These are phyloP conservation scores for Agyllia agylla DNA, from an alignment of 2,888 invertebrate genomes.

Conservation along the genomic window DNA sequence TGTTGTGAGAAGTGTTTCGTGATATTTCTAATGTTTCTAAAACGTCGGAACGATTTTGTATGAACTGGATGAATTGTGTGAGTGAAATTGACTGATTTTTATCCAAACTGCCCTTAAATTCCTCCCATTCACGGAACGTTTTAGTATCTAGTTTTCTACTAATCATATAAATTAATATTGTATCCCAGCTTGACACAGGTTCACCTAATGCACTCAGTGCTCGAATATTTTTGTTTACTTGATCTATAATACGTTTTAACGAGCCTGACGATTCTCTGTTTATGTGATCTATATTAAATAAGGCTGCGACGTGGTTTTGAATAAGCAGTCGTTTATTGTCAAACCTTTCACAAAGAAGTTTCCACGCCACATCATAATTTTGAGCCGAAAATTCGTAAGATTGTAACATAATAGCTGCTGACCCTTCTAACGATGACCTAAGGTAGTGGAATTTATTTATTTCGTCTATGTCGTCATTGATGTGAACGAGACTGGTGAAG, in stretches of 20 bases:
- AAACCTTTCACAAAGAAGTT: constrained; percentile 1
- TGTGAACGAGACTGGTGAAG: background rate
- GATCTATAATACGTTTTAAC: constrained; percentile 5
- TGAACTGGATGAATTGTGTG: background rate
- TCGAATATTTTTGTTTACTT: constrained; percentile 12
- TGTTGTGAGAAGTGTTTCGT: background rate
- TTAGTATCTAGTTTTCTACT: constrained; percentile 72
- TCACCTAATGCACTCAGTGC: constrained; percentile 13
- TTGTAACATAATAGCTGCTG: background rate
- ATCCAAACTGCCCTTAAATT: constrained; percentile 59
- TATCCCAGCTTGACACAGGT: constrained; percentile 2
- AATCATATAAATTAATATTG: constrained; percentile 74
- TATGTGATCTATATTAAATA: background rate
- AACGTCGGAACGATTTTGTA: background rate
- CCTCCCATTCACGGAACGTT: constrained; percentile 77
- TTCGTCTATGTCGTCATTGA: background rate
- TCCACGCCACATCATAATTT: background rate
- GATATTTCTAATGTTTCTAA: constrained; percentile 7
- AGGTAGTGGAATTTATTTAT: constrained; percentile 1
- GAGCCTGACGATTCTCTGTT: background rate
- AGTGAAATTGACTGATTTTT: constrained; percentile 36
- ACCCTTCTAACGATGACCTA: background rate
- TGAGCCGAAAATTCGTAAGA: background rate
- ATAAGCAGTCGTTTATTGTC: background rate
- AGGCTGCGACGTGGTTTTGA: background rate